Evolutionary conservation across 2,888 invertebrate genomes (phyloP).

Genomic region (Tipula unca): DNA sequence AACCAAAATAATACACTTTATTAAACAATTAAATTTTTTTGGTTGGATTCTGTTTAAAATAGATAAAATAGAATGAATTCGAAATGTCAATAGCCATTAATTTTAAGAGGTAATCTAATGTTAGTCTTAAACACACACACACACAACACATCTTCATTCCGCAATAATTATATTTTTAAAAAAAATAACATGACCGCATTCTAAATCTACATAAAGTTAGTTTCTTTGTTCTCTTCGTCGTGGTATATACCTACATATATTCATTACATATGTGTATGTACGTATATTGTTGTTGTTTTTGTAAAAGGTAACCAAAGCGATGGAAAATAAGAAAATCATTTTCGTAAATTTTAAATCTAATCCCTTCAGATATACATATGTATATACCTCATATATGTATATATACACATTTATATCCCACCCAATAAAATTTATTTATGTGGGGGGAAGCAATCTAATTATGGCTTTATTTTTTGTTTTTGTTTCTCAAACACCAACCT

Average conservation of each 20-base stretch:
- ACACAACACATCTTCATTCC: not conserved
- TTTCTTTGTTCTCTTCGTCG: not conserved
- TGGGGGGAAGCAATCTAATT: not conserved
- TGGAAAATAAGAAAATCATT: not conserved
- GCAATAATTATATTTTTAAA: not conserved
- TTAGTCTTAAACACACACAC: not conserved
- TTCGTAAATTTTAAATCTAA: not conserved
- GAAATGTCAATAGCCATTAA: constrained; percentile 8
- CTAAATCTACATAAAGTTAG: not conserved
- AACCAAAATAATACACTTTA: not conserved
- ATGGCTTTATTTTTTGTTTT: not conserved
- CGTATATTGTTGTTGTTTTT: not conserved
- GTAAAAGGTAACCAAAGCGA: not conserved
- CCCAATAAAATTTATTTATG: not conserved
- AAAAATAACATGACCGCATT: not conserved
- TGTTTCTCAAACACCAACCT: not conserved
- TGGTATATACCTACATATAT: not conserved
- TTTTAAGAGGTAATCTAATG: not conserved
- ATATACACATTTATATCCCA: not conserved
- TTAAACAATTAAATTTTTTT: not conserved
- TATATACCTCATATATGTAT: not conserved
- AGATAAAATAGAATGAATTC: not conserved
- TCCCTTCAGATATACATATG: not conserved
- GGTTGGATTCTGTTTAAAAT: not conserved
- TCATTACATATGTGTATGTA: not conserved